Evolutionary conservation across 2,888 invertebrate genomes (phyloP), one percentile per base, ranked within the genome.

Genomic region (Geophilus truncorum): DNA sequence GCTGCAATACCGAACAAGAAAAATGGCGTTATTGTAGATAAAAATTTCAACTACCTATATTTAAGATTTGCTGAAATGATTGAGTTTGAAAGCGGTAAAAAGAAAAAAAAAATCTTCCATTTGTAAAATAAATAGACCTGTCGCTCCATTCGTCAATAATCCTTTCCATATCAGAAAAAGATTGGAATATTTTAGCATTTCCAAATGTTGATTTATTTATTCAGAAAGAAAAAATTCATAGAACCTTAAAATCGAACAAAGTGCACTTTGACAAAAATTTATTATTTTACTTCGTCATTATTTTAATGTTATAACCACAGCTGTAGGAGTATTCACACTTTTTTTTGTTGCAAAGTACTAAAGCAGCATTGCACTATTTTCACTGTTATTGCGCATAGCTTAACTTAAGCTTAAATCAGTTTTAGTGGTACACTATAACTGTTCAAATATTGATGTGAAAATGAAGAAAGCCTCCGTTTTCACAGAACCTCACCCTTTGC

Each of bases 401-500:
- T n/a, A 32, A 32, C 5, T 32, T 32, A 32, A 32, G 32, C 9
- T 12, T 18, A 45, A 45, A 45, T 45, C 18, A n/a, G 45, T 45
- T 45, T 45, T 62, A 23, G 57, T 12, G 5, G 5, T 51, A 51
- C 1, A 18, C 9, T 9, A 21, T 10, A 70, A 0, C 28, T 25
- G 23, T 70, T 70, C 25, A 70, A 28, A 70, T 25, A 70, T 70
- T 70, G 28, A 70, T 70, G 70, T 70, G 70, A 70, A 70, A 70
- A 70, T 25, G 70, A 70, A 70, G 70, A 70, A 70, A 70, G 70
- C 70, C 23, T 28, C 70, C 15, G 15, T 70, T 70, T 70, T 70
- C 70, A 15, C 51, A 21, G 51, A 51, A 51, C 25, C 15, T 18
- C 45, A 45, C 45, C 45, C 18, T n/a, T 70, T 28, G 25, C 28